phyloP scores from a whole-genome alignment of 35 echinoderm and acorn worm species.

The Acanthaster planci region DNA sequence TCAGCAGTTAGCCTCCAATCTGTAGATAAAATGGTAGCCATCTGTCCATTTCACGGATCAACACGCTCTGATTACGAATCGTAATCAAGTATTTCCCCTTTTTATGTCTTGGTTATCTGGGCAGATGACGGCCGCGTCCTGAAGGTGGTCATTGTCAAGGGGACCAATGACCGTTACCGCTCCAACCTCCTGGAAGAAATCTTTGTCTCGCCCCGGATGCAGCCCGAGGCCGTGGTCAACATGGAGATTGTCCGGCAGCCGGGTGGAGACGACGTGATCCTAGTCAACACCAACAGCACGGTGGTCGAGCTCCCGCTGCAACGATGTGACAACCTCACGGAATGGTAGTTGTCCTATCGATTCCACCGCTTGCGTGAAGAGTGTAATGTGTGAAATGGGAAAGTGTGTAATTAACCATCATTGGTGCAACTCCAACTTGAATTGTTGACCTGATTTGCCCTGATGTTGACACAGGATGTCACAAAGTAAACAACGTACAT shows the following conservation, averaged over 20 bases:
- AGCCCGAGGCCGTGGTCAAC: constrained; percentile 56
- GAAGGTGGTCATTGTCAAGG: constrained; percentile 64
- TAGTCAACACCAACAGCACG: constrained; percentile 77
- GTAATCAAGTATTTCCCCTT: too few species aligned
- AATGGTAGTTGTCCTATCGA: constrained; percentile 52
- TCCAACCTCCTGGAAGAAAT: constrained; percentile 90
- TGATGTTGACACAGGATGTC: too few species aligned
- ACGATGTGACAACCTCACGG: constrained; percentile 68
- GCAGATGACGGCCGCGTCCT: constrained; percentile 77
- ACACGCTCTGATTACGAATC: too few species aligned
- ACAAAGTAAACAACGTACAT: too few species aligned
- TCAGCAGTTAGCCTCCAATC: too few species aligned
- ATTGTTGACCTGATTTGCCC: too few species aligned
- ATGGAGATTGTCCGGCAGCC: constrained; percentile 59
- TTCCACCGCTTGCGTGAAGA: background rate
- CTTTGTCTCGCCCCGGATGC: constrained; percentile 49
- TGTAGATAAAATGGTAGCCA: too few species aligned
- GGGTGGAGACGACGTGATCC: constrained; percentile 36
- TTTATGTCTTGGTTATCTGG: too few species aligned
- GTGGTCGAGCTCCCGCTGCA: constrained; percentile 76
- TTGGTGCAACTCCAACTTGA: too few species aligned
- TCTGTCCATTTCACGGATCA: too few species aligned
- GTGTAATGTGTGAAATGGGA: background rate
- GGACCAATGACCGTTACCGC: constrained; percentile 35
- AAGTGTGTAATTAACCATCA: too few species aligned